These are phyloP conservation scores for Characodon lateralis DNA, from an alignment of 2,797 vertebrate species.

Conservation along the genomic window DNA sequence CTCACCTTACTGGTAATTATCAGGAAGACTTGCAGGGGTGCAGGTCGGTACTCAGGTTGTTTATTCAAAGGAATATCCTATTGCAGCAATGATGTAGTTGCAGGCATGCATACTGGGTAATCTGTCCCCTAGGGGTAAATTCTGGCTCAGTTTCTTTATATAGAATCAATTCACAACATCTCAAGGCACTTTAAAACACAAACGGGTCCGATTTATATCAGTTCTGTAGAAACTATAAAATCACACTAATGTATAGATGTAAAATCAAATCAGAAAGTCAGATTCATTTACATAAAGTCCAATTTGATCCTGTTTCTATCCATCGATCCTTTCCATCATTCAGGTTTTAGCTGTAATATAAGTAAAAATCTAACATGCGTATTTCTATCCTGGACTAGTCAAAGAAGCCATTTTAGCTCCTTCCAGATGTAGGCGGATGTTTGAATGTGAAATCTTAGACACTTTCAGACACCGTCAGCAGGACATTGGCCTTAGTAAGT, in stretches of 20 bases:
- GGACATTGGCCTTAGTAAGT: no score
- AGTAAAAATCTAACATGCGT: not conserved
- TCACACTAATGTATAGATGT: not conserved
- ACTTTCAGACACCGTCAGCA: no score
- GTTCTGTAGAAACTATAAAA: not conserved
- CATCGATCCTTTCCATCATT: not conserved
- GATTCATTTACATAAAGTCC: not conserved
- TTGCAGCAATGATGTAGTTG: no score
- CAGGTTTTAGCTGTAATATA: not conserved
- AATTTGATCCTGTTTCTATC: not conserved
- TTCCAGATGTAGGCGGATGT: not conserved
- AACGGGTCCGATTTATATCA: not conserved
- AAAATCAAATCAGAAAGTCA: not conserved
- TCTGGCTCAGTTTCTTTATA: not conserved
- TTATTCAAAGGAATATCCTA: no score
- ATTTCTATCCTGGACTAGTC: not conserved
- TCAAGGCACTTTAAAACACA: not conserved
- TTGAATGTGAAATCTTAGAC: no score
- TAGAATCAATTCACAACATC: not conserved
- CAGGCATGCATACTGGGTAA: no score
- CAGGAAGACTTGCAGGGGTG: not conserved
- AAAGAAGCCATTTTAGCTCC: not conserved
- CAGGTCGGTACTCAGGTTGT: no score
- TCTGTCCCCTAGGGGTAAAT: no score
- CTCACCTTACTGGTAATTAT: not conserved